phyloP scores from a whole-genome alignment of 2,113 vertebrate genomes.

The Hippocampus mohnikei region DNA sequence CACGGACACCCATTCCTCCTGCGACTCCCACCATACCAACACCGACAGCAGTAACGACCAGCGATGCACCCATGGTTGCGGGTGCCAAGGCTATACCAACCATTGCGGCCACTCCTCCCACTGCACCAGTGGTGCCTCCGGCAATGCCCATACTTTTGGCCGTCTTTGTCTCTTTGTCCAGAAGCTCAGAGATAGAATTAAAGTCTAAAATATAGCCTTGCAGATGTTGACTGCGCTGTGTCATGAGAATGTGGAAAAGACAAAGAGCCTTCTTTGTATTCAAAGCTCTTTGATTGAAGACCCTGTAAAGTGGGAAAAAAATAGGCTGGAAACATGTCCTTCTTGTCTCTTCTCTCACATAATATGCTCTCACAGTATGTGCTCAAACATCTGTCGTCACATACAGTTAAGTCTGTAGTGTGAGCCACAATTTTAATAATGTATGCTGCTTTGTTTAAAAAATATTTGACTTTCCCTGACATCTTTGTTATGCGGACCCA shows the following conservation, averaged over 20 bases:
- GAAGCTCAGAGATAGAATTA: slow-evolving; percentile 16
- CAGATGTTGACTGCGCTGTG: slow-evolving; percentile 31
- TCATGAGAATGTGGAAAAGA: slow-evolving; percentile 58
- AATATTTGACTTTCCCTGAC: no score
- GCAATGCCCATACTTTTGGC: slow-evolving; percentile 48
- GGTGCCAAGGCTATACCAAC: slow-evolving; percentile 65
- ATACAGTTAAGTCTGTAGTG: no score
- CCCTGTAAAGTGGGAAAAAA: slow-evolving; percentile 27
- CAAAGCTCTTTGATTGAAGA: slow-evolving; percentile 38
- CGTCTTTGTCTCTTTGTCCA: slow-evolving; percentile 60
- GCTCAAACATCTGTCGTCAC: no score
- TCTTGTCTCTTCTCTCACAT: no score
- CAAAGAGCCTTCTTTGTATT: slow-evolving; percentile 38
- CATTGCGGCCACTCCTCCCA: slow-evolving; percentile 59
- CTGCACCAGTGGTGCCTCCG: slow-evolving; percentile 59
- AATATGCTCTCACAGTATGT: no score
- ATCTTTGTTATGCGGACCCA: no score
- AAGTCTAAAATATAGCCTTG: slow-evolving; percentile 49
- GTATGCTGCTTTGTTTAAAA: no score
- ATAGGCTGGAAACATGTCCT: no score
- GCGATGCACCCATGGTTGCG: slow-evolving; percentile 58
- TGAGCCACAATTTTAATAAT: no score
- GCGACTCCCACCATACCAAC: slow-evolving; percentile 61
- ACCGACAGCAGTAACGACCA: slow-evolving; percentile 59
- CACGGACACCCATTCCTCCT: slow-evolving; percentile 49